A percentile compares a stretch with the other conserved stretches of the same genome.
Conservation (phyloP, 2,888 invertebrate species). For the Dryococelus australis region DNA sequence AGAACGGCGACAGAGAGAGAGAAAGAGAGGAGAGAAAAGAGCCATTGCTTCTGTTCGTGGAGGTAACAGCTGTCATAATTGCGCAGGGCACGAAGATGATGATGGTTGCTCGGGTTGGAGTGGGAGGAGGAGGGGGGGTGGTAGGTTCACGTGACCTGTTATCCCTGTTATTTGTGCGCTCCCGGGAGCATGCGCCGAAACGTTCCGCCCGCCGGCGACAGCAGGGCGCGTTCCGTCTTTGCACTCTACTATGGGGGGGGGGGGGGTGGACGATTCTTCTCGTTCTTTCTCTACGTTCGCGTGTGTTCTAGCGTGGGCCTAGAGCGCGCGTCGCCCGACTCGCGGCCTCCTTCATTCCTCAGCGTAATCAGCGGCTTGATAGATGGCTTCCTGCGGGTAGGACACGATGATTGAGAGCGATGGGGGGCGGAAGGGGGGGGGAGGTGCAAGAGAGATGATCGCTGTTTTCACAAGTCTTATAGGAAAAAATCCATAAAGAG, state of each 20-base stretch:
- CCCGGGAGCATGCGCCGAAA: background rate
- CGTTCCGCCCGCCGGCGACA: background rate
- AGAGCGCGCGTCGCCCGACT: background rate
- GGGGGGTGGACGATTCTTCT: too few species aligned
- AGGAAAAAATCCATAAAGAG: too few species aligned
- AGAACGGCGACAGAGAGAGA: slow-evolving; percentile 3
- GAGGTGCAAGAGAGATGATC: too few species aligned
- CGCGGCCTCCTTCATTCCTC: background rate
- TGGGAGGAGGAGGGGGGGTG: too few species aligned
- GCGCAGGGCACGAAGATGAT: background rate
- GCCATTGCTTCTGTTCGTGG: slow-evolving; percentile 11
- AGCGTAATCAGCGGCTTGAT: background rate
- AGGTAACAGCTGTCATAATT: slow-evolving; percentile 11
- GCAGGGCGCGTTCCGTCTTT: background rate
- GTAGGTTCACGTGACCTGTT: background rate
- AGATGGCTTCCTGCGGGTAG: background rate
- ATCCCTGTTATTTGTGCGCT: background rate
- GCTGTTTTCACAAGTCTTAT: too few species aligned
- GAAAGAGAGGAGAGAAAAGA: background rate
- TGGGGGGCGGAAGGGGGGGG: too few species aligned
- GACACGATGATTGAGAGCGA: too few species aligned
- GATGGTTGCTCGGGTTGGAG: too few species aligned
- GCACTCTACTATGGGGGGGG: too few species aligned
- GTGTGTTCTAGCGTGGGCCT: background rate
- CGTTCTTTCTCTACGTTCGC: background rate